Evolutionary conservation across 2,113 vertebrate genomes (phyloP), one percentile per base, ranked within the genome.

Genomic region (Entelurus aequoreus): DNA sequence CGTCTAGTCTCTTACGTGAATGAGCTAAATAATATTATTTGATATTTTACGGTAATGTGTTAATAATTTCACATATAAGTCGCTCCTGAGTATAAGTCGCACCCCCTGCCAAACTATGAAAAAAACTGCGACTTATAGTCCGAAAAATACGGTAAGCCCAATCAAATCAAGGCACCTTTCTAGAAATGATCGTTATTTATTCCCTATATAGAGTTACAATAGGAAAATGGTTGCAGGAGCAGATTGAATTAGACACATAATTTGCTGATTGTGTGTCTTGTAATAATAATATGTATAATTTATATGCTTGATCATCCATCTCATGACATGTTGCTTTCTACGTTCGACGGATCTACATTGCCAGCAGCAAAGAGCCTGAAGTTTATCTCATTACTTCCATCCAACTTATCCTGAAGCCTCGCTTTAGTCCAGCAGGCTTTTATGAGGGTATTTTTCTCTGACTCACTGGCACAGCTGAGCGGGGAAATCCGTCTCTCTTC

Each of bases 401-500:
- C 73, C 48, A 72, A 74, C 71, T 81, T 79, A 65, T 69, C 69
- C 69, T 66, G 63, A 21, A 72, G 79, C 65, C 69, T 70, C 62
- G 65, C 76, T 59, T 72, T 59, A 44, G 66, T 72, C 68, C 78
- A 70, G 72, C 50, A 64, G 64, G 77, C 65, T 77, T 84, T 84
- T 75, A 80, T 71, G 65, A 75, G 70, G 71, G 71, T 80, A 71
- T 67, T 79, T 83, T 85, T 85, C 82, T 77, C 76, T 86, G 86
- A 87, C 81, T 85, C 81, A 86, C 78, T 80, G 81, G 76, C 83
- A 74, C 79, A 81, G 84, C 81, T 84, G 86, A 85, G 79, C 79
- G 69, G 79, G 84, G 84, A 83, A 85, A 86, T 84, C 86, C 84
- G 81, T 82, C 83, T 83, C 81, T 83, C 80, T 85, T 85, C 84